Percentiles rank a stretch among this genome's conserved stretches.
Evolutionary conservation across 2,797 vertebrate species (phyloP).

Genomic region (Poecilia gillii): DNA sequence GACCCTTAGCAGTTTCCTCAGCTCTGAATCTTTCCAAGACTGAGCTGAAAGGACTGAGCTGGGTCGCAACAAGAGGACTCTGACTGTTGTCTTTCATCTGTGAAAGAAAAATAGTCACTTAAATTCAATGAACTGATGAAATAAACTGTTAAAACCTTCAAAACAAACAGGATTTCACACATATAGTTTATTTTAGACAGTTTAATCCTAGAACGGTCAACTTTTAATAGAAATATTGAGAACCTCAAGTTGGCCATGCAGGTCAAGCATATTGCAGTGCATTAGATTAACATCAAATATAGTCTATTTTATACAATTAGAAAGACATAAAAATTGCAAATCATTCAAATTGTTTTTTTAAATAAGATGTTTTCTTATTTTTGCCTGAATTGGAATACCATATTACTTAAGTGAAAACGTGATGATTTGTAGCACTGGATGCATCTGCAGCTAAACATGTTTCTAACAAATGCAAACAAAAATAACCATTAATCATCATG

Average conservation of each 20-base stretch:
- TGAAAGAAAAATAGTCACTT: constrained; percentile 3
- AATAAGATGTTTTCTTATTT: neutral
- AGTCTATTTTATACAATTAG: neutral
- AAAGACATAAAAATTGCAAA: neutral
- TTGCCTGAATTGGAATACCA: too few species aligned
- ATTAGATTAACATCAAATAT: neutral
- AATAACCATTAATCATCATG: too few species aligned
- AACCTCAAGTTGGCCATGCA: neutral
- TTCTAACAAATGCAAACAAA: too few species aligned
- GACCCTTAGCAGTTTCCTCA: constrained; percentile 20
- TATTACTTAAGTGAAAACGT: too few species aligned
- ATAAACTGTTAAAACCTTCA: neutral
- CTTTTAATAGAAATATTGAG: neutral
- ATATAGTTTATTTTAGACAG: neutral
- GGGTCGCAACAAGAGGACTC: constrained; percentile 20
- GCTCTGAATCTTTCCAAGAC: constrained; percentile 15
- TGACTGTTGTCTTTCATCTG: constrained; percentile 45
- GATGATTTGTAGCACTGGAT: too few species aligned
- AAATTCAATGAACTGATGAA: neutral
- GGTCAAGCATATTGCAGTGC: neutral
- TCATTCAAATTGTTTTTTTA: too few species aligned
- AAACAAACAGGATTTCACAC: neutral
- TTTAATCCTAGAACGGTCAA: neutral
- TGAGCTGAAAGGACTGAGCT: constrained; percentile 10
- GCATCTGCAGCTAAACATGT: too few species aligned